Base-by-base conservation (phyloP, 2,113 vertebrate genomes). In the Lonchura striata region DNA sequence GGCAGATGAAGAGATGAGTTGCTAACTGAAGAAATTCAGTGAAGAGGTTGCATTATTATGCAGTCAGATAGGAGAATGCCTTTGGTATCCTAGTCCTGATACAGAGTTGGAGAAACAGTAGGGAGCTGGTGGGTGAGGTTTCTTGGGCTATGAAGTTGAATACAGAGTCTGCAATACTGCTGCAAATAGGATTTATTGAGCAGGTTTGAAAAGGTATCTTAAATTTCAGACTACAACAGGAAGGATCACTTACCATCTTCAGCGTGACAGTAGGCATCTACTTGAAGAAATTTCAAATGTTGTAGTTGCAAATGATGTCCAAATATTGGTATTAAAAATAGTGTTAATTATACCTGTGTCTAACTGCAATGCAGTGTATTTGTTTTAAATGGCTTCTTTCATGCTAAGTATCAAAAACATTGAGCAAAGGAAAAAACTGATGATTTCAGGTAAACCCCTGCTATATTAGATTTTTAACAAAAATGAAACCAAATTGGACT, bases 361-460 rank as follows among this genome's bases (percentile, higher is more conserved):
- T 94, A 82, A 77, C 59, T 94, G 90, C 93, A 78, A 33, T 60
- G 72, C 84, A 95, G 92, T 71, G 54, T 94, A 87, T 96, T 95
- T 95, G 85, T 96, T 89, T 95, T 87, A 69, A 94, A 82, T 21
- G 74, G 54, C 75, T 90, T 82, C 65, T 92, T 89, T 95, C 50
- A 71, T 74, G 53, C 59, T 63, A 83, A 96, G 27, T 92, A 46
- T 87, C 66, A 94, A 85, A 94, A 96, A 72, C 61, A 54, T 47
- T 74, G 80, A 91, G 75, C 91, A 94, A 85, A 88, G 89, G 82
- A 91, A 72, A 69, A 76, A 77, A 52, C 70, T 94, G 23, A 65
- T 94, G 47, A 66, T 31, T 86, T 69, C 79, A 94, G 94, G 63
- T 95, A 88, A 94, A 87, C 75, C 31, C 15, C 7, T 56, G 37